phyloP scores from a whole-genome alignment of 2,113 vertebrate species.

The Boulengeromyrus knoepffleri region DNA sequence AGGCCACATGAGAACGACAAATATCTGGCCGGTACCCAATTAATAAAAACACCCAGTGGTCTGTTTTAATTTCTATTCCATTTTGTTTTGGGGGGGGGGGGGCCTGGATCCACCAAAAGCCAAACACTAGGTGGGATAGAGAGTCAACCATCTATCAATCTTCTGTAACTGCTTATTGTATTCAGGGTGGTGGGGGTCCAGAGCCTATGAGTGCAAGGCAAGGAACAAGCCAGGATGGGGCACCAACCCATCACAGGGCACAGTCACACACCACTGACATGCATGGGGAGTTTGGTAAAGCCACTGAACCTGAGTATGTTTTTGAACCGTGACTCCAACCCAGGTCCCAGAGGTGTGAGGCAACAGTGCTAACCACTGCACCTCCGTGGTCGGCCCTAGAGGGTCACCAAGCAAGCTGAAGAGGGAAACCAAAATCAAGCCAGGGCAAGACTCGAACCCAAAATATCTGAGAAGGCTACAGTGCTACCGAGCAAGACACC shows the following conservation, averaged over 20 bases:
- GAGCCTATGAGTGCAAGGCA: background rate
- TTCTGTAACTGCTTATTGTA: background rate
- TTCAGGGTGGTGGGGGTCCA: background rate
- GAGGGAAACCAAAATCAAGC: background rate
- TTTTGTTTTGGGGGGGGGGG: background rate
- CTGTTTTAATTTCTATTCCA: background rate
- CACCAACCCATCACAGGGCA: background rate
- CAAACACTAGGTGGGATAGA: background rate
- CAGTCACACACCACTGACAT: background rate
- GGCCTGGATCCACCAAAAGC: background rate
- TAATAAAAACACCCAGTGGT: background rate
- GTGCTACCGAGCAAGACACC: background rate
- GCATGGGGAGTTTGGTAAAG: background rate
- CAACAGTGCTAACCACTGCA: background rate
- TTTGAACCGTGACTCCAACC: no score
- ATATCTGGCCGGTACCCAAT: background rate
- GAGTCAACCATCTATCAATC: background rate
- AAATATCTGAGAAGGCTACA: background rate
- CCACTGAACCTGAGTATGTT: background rate
- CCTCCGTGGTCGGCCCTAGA: background rate
- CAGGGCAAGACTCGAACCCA: background rate
- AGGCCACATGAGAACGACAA: background rate
- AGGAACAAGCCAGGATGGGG: no score
- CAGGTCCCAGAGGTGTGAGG: no score
- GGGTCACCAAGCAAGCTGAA: background rate